Evolutionary conservation across 2,113 vertebrate genomes (phyloP).

Genomic region (Dryoscopus gambensis): DNA sequence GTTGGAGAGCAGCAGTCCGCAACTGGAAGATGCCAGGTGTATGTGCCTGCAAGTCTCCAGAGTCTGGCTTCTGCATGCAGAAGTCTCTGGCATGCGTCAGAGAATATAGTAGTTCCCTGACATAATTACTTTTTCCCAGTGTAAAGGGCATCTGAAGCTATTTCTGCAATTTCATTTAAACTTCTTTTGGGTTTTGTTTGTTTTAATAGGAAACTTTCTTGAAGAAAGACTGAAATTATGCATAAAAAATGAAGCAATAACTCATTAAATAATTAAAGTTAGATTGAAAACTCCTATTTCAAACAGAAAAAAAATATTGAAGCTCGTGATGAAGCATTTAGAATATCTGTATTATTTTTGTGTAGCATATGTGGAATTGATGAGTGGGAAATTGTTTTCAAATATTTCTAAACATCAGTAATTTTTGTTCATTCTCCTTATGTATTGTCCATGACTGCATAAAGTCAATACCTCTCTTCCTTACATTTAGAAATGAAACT

Average conservation of each 20-base stretch:
- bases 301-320: neutral
- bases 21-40: neutral
- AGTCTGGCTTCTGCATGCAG: neutral
- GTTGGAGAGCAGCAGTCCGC: neutral
- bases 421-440: neutral
- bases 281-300: neutral
- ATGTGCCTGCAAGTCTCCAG: neutral
- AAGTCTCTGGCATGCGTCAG: neutral
- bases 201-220: neutral
- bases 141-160: neutral
- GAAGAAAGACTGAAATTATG: neutral
- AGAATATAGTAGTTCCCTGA: neutral
- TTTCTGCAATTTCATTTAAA: neutral
- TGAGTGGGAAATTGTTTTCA: constrained; percentile 15
- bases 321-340: neutral
- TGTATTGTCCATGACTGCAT: neutral
- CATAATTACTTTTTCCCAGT: neutral
- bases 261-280: neutral
- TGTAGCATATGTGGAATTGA: neutral
- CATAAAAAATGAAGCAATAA: neutral
- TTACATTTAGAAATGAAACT: neutral
- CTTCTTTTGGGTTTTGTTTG: neutral
- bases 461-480: neutral
- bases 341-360: constrained; percentile 27
- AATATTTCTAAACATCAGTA: constrained; percentile 17